Evolutionary conservation across 2,888 invertebrate species (phyloP).

Genomic region (Lathronympha strigana): DNA sequence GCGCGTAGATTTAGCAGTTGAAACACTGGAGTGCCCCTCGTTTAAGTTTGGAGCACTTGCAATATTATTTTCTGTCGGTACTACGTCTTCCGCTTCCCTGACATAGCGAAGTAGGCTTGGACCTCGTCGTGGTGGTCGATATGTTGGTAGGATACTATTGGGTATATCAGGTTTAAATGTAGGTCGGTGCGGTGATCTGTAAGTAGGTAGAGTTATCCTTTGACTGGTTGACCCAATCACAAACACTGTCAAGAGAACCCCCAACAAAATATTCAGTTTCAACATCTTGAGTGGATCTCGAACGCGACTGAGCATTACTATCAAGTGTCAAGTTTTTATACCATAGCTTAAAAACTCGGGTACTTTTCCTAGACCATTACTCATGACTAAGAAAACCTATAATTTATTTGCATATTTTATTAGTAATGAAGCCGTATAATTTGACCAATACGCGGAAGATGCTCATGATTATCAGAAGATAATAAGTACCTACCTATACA

Average conservation of each 20-base stretch:
- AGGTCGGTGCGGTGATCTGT: constrained; percentile 45
- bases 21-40: constrained; percentile 43
- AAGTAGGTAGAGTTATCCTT: constrained; percentile 50
- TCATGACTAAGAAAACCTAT: constrained; percentile 15
- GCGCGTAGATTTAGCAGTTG: constrained; percentile 47
- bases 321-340: constrained; percentile 42
- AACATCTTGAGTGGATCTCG: constrained; percentile 43
- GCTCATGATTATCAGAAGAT: constrained; percentile 16
- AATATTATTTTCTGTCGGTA: constrained; percentile 49
- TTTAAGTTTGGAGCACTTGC: constrained; percentile 25
- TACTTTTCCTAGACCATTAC: constrained; percentile 41
- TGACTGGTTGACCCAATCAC: constrained; percentile 50
- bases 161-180: not conserved
- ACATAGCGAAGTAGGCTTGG: constrained; percentile 26
- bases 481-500: too few relatives aligned
- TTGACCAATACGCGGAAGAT: constrained; percentile 3
- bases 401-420: constrained; percentile 3
- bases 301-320: constrained; percentile 17
- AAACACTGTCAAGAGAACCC: constrained; percentile 45
- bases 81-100: constrained; percentile 50
- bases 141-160: constrained; percentile 5
- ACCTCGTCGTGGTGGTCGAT: constrained; percentile 45
- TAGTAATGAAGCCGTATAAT: not conserved
- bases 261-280: constrained; percentile 45
- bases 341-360: constrained; percentile 42